Evolutionary conservation across 2,797 vertebrate species (phyloP).

Genomic region (Sparus aurata): DNA sequence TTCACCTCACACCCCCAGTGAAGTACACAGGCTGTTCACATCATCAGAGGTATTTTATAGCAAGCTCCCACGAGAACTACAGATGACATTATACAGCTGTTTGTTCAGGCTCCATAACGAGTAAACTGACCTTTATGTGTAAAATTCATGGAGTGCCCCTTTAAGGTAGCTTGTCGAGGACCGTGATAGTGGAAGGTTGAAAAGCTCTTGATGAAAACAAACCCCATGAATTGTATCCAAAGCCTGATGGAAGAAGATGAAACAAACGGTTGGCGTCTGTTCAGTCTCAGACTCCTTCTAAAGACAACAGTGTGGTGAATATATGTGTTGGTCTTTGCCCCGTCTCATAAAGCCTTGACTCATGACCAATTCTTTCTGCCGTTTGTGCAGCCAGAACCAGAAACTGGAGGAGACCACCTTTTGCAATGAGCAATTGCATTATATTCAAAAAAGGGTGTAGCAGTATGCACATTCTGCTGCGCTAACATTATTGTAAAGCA

Average conservation of each 20-base stretch:
- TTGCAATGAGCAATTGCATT: not conserved
- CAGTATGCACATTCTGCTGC: not conserved
- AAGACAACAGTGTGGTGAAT: conserved; percentile 39
- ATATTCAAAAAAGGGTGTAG: not conserved
- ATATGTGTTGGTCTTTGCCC: conserved; percentile 30
- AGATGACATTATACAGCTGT: conserved; percentile 28
- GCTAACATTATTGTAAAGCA: not conserved
- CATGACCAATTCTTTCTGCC: not conserved
- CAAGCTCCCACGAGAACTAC: not conserved
- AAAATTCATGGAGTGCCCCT: conserved; percentile 22
- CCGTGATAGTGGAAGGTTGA: conserved; percentile 16
- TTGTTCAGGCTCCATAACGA: conserved; percentile 15
- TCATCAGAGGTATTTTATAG: not conserved
- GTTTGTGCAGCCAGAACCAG: not conserved
- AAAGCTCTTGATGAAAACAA: not conserved
- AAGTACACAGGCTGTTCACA: not conserved
- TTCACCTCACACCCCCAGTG: not conserved
- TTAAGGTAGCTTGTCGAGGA: conserved; percentile 18
- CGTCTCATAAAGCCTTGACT: conserved; percentile 34
- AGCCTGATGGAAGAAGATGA: conserved; percentile 54
- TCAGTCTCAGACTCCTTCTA: conserved; percentile 39
- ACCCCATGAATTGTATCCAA: conserved; percentile 25
- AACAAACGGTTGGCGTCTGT: conserved; percentile 51
- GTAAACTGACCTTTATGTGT: conserved; percentile 39
- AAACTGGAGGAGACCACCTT: conserved; percentile 1